Conservation (phyloP, 2,888 invertebrate species). For the Galerucella nymphaeae region DNA sequence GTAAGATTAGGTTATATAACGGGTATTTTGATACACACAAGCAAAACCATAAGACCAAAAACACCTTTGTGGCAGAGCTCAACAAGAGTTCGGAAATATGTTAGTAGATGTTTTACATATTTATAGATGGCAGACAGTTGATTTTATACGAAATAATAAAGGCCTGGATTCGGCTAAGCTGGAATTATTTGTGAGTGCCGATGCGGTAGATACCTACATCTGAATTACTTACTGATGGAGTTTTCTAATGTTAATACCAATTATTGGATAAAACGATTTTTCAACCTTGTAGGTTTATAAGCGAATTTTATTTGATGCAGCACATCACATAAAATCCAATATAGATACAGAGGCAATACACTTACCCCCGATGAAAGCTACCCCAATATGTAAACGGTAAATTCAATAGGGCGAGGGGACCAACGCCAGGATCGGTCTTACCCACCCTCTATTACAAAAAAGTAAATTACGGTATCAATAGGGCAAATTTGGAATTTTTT, state of each 20-base stretch:
- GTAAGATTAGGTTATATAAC: conserved; percentile 12
- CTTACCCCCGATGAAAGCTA: conserved; percentile 25
- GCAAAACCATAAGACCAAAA: conserved; percentile 61
- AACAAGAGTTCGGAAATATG: conserved; percentile 8
- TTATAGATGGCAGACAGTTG: too few species aligned
- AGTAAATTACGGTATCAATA: background rate
- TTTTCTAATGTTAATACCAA: background rate
- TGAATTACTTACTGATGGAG: too few species aligned
- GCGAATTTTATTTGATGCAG: conserved; percentile 14
- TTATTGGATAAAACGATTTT: background rate
- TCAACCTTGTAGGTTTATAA: background rate
- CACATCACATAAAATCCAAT: conserved; percentile 27
- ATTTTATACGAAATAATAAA: too few species aligned
- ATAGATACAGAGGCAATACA: conserved; percentile 27
- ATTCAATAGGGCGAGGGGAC: conserved; percentile 29
- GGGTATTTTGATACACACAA: conserved; percentile 56
- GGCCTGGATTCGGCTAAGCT: too few species aligned
- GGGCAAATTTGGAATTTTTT: background rate
- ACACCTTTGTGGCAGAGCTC: conserved; percentile 45
- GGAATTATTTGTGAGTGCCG: too few species aligned
- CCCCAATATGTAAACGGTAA: conserved; percentile 27
- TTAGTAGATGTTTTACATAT: conserved; percentile 1
- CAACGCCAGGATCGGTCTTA: background rate
- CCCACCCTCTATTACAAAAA: background rate
- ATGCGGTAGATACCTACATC: too few species aligned